Evolutionary conservation across 1,140 invertebrate species (phyloP).

Genomic region (Venustaconcha ellipsiformis): DNA sequence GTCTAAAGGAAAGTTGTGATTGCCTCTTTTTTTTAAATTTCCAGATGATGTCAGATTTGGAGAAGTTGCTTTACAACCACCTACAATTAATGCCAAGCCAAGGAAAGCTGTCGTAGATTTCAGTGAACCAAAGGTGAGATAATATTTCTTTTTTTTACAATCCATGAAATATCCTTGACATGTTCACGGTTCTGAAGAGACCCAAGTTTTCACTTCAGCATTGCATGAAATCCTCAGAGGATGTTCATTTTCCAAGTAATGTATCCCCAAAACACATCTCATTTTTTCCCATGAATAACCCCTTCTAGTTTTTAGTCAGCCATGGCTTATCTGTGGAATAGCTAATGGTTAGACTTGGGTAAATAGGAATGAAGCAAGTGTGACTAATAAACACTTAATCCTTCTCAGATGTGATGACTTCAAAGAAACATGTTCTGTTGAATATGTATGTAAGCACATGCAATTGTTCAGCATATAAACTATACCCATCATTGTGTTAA

Average conservation of each 20-base stretch:
- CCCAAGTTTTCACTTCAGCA: background rate
- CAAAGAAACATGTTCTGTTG: background rate
- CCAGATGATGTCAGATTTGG: constrained; percentile 59
- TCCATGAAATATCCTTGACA: background rate
- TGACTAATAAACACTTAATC: no score
- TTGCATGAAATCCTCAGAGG: no score
- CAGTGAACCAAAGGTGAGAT: constrained; percentile 36
- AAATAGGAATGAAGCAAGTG: no score
- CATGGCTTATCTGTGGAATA: no score
- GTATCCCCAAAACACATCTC: background rate
- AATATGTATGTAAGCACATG: no score
- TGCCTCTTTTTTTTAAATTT: background rate
- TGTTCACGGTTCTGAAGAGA: background rate
- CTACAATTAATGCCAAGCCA: constrained; percentile 50
- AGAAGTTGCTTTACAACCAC: constrained; percentile 53
- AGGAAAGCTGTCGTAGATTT: constrained; percentile 39
- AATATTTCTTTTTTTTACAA: background rate
- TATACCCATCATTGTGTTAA: no score
- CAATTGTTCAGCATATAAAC: background rate
- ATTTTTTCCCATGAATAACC: background rate
- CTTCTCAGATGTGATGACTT: no score
- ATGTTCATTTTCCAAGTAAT: no score
- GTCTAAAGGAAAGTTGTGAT: no score
- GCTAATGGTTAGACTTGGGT: no score
- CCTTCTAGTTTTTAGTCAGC: no score